Conservation (phyloP, 1,140 invertebrate species). For the Neodiprion fabricii region DNA sequence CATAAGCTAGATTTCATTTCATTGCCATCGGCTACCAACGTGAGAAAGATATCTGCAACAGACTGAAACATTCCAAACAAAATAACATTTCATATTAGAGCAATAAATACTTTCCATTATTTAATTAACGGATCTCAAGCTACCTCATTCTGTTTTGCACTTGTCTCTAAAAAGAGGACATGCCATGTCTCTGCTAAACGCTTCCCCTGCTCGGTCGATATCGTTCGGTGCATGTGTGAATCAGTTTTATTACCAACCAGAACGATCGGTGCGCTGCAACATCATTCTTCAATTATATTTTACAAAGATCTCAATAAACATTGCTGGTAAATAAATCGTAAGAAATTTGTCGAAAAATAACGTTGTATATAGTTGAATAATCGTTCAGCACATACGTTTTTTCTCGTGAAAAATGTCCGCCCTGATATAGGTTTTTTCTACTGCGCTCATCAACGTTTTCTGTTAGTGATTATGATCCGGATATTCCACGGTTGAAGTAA, state of each 20-base stretch:
- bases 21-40: conserved; percentile 72
- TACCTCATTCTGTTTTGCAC: conserved; percentile 95
- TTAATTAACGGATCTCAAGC: conserved; percentile 12
- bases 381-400: too few relatives aligned
- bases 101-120: too few relatives aligned
- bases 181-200: conserved; percentile 92
- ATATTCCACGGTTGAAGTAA: too few relatives aligned
- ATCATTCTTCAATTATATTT: conserved; percentile 1
- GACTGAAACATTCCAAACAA: conserved; percentile 67
- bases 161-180: conserved; percentile 94
- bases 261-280: conserved; percentile 92
- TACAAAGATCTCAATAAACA: too few relatives aligned
- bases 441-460: too few relatives aligned
- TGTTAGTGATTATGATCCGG: too few relatives aligned
- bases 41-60: conserved; percentile 90
- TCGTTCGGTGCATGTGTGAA: conserved; percentile 90
- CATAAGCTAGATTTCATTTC: too few relatives aligned
- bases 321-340: too few relatives aligned
- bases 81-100: neutral
- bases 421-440: too few relatives aligned
- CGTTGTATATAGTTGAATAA: too few relatives aligned
- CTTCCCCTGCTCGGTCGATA: conserved; percentile 91
- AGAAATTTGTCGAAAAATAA: too few relatives aligned
- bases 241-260: conserved; percentile 98
- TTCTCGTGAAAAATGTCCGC: too few relatives aligned